Percentiles rank a stretch among this genome's conserved stretches.
phyloP scores from a whole-genome alignment of 2,888 invertebrate species.

The Yponomeuta evonymella region DNA sequence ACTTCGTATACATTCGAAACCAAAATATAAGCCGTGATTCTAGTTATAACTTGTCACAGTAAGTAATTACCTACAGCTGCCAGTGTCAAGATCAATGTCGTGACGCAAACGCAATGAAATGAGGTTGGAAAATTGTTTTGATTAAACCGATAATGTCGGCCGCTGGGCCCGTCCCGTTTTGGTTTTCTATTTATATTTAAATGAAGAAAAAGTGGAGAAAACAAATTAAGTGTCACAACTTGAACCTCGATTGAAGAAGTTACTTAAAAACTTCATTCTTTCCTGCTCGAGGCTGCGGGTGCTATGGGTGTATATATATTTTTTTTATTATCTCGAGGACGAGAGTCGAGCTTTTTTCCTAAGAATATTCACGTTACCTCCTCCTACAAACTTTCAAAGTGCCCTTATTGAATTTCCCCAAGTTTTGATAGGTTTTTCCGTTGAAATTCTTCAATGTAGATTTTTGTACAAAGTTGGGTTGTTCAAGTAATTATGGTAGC shows the following conservation, averaged over 20 bases:
- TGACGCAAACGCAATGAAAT: background rate
- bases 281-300: slow-evolving; percentile 36
- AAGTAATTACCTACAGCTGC: background rate
- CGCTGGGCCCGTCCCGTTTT: background rate
- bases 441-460: slow-evolving; percentile 62
- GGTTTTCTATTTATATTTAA: slow-evolving; percentile 11
- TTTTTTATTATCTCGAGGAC: slow-evolving; percentile 59
- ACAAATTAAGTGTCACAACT: slow-evolving; percentile 16
- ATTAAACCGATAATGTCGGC: slow-evolving; percentile 9
- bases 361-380: slow-evolving; percentile 67
- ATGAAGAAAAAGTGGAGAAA: slow-evolving; percentile 12
- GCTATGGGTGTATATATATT: slow-evolving; percentile 31
- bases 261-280: slow-evolving; percentile 47
- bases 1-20: too few species aligned
- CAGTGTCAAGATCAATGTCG: background rate
- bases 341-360: slow-evolving; percentile 62
- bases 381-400: slow-evolving; percentile 71
- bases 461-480: slow-evolving; percentile 50
- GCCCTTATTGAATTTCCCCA: slow-evolving; percentile 74
- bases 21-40: too few species aligned
- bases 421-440: slow-evolving; percentile 75
- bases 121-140: background rate
- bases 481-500: slow-evolving; percentile 54
- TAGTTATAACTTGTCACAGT: too few species aligned
- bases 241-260: slow-evolving; percentile 38